Conservation (phyloP, 2,113 vertebrate genomes). For the Ascaphus truei region DNA sequence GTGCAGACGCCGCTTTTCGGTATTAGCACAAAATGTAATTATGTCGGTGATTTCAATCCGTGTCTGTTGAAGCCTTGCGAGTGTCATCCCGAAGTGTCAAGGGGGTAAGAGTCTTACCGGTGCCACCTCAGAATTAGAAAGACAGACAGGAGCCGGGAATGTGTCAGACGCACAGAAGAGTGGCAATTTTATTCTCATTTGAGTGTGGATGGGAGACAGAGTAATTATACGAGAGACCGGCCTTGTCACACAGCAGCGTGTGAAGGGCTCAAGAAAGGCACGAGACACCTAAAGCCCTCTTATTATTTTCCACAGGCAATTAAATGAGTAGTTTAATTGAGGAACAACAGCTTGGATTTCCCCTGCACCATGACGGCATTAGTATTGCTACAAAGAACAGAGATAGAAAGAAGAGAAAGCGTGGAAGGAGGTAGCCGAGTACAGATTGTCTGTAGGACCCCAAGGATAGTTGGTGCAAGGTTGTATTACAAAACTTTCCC, state of each 20-base stretch:
- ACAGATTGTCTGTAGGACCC: too few relatives aligned
- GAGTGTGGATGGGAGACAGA: slow-evolving; percentile 42
- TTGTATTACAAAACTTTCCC: too few relatives aligned
- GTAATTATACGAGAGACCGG: slow-evolving; percentile 46
- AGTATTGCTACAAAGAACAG: too few relatives aligned
- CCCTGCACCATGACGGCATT: background rate
- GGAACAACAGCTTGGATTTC: too few relatives aligned
- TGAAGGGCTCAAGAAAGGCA: slow-evolving; percentile 1
- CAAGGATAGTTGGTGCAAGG: too few relatives aligned
- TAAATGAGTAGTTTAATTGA: background rate
- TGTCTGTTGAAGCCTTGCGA: slow-evolving; percentile 4
- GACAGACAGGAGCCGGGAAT: slow-evolving; percentile 46
- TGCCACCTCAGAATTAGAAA: slow-evolving; percentile 35
- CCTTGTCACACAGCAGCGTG: slow-evolving; percentile 35
- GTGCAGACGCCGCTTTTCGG: background rate
- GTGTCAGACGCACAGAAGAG: slow-evolving; percentile 48
- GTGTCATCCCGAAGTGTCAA: background rate
- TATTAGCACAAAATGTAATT: slow-evolving; percentile 32
- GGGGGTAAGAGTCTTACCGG: background rate
- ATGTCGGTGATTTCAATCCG: slow-evolving; percentile 21
- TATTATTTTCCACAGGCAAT: slow-evolving; percentile 15
- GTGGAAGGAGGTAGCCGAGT: too few relatives aligned
- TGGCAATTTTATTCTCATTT: slow-evolving; percentile 45
- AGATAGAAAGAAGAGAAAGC: background rate
- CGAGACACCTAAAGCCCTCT: background rate